Evolutionary conservation across 92 coral and sea anemone species (phyloP).

Genomic region (Nematostella vectensis): DNA sequence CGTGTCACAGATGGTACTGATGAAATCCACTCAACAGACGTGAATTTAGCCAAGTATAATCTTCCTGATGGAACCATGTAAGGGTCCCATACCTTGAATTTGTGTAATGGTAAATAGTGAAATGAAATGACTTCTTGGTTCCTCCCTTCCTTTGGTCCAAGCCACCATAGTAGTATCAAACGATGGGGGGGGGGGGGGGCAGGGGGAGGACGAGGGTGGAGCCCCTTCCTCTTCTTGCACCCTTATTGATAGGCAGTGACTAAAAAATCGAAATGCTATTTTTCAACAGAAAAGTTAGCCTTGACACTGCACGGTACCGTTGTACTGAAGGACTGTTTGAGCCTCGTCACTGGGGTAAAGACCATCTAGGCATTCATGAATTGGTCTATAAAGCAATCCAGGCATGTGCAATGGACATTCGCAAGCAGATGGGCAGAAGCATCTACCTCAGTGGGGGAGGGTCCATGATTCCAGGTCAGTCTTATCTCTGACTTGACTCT

Average conservation of each 20-base stretch:
- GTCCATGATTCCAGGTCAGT: constrained; percentile 63
- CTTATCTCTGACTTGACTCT: no score
- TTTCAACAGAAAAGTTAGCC: constrained; percentile 67
- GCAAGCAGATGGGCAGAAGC: constrained; percentile 89
- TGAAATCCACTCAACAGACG: constrained; percentile 26
- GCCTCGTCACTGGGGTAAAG: constrained; percentile 90
- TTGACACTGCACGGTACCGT: constrained; percentile 83
- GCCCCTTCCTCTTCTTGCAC: no score
- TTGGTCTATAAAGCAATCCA: constrained; percentile 83
- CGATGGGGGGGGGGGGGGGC: no score
- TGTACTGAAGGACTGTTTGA: constrained; percentile 85
- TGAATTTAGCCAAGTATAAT: constrained; percentile 63
- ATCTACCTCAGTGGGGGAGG: constrained; percentile 85
- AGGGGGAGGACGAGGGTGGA: no score
- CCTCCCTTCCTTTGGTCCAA: no score
- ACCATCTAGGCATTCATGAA: constrained; percentile 75
- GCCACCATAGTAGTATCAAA: no score
- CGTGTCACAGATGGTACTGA: constrained; percentile 30
- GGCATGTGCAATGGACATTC: constrained; percentile 90
- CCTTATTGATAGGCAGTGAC: no score
- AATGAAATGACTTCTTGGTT: no score
- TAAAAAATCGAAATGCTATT: no score
- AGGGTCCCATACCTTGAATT: no score
- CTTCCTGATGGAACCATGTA: constrained; percentile 89
- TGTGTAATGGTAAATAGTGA: no score